Evolutionary conservation across 2,888 invertebrate species (phyloP), one percentile per base, ranked within the genome.

Genomic region (Steromphala cineraria): DNA sequence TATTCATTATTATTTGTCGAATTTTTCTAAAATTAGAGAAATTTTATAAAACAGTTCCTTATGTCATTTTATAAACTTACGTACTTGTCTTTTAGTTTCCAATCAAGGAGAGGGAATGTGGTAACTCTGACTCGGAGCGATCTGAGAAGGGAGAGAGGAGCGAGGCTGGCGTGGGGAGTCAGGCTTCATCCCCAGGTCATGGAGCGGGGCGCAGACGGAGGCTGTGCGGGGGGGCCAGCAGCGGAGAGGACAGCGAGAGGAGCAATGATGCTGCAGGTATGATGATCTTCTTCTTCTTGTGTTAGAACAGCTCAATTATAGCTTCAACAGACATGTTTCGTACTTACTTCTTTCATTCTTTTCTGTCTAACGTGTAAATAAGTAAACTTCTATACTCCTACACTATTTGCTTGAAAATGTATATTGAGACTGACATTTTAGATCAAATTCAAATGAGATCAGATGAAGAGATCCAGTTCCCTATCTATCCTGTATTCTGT

Each of bases 241-340:
- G 98, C 93, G 98, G 98, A 94, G 98, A 97, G 5, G 97, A 97
- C 88, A 98, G 97, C 0, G 98, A 98, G 92, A 98, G 98, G 91
- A 98, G 98, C 93, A 98, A 98, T 91, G 98, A 90, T 85, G 89
- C 89, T 67, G 81, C 86, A 62, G 87, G 89, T 90, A 80, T 28
- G 82, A 78, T 4, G 36, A 36, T 36, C 2, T 36, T 2, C 7
- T 36, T 17, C 17, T 67, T 1, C 55, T 55, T 55, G n/a, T n/a
- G n/a, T n/a, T n/a, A n/a, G n/a, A n/a, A n/a, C n/a, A n/a, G n/a
- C n/a, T n/a, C n/a, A n/a, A n/a, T n/a, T n/a, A n/a, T n/a, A n/a
- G n/a, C n/a, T n/a, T n/a, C n/a, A n/a, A n/a, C n/a, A n/a, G n/a
- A n/a, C n/a, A n/a, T n/a, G n/a, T n/a, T n/a, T n/a, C n/a, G n/a